A percentile compares a stretch with the other conserved stretches of the same genome.
Evolutionary conservation across 2,797 vertebrate species (phyloP).

Genomic region (Gallinago stenura): DNA sequence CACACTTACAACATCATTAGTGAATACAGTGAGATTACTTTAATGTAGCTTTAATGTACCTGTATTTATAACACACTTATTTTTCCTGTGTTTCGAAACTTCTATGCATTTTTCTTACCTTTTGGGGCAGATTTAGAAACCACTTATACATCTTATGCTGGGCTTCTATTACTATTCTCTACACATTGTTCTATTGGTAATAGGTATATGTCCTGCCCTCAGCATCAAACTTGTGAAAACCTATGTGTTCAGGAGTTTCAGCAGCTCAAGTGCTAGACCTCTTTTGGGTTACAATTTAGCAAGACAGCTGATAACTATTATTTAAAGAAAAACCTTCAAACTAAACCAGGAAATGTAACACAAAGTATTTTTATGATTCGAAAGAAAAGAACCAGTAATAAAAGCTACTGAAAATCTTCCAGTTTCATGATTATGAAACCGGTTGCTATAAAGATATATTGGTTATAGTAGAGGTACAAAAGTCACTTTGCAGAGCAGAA

Average conservation of each 20-base stretch:
- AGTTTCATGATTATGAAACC: background rate
- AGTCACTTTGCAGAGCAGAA: background rate
- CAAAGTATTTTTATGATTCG: background rate
- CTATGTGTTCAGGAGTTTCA: background rate
- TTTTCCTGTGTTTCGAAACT: background rate
- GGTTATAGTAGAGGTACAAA: background rate
- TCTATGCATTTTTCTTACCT: background rate
- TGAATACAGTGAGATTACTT: background rate
- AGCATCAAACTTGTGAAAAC: background rate
- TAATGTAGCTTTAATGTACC: background rate
- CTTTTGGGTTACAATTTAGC: background rate
- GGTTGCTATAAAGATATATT: background rate
- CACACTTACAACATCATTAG: background rate
- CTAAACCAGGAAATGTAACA: background rate
- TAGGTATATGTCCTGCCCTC: background rate
- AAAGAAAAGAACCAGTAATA: background rate
- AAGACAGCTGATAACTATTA: background rate
- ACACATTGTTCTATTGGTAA: background rate
- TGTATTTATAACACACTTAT: background rate
- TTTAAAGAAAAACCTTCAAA: background rate
- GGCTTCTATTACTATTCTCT: background rate
- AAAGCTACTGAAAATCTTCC: background rate
- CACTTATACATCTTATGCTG: background rate
- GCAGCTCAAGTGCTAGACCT: background rate
- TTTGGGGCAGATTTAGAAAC: background rate